Base-by-base conservation (phyloP, 1,140 invertebrate species). In the Megathymus violae region DNA sequence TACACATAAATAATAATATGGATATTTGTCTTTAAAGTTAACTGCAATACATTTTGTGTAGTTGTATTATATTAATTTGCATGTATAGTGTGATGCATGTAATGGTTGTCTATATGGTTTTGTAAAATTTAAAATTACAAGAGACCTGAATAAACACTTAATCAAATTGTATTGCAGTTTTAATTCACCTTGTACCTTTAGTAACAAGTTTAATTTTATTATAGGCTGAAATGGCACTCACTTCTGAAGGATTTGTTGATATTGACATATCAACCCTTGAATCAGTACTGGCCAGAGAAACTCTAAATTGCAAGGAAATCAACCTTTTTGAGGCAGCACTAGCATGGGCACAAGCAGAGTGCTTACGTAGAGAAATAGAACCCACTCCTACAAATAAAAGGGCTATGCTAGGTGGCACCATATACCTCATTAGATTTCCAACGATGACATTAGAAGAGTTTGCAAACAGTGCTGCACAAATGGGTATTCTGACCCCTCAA, bases 391-490 rank as follows among this genome's bases (percentile, higher is more conserved):
- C 92, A 64, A 96, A 95, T 79, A 95, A 95, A 88, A 91, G 96
- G 59, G 91, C 92, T 25, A 94, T 96, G 82, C 82, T 97, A 64
- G 96, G 96, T 22, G 93, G 94, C 79, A 95, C 96, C 34, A 92
- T 98, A 71, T 96, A 97, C 88, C 92, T 98, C 36, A 96, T 98
- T 72, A 94, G 97, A 69, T 95, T 98, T 69, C 97, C 97, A 4
- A 96, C 97, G 5, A 98, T 98, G 97, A 94, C 94, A 31, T 89
- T 98, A 61, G 96, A 97, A 71, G 97, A 98, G 82, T 98, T 97
- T 88, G 97, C 97, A 1, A 97, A 98, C 77, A 96, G 95, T 67
- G 96, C 96, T 9, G 97, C 97, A 13, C 97, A 97, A 92, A 94
- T 96, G 34, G 97, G 96, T 19, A 96, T 98, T 65, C 91, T 98